phyloP scores from a whole-genome alignment of 2,797 vertebrate species.

The Nyctibius grandis region DNA sequence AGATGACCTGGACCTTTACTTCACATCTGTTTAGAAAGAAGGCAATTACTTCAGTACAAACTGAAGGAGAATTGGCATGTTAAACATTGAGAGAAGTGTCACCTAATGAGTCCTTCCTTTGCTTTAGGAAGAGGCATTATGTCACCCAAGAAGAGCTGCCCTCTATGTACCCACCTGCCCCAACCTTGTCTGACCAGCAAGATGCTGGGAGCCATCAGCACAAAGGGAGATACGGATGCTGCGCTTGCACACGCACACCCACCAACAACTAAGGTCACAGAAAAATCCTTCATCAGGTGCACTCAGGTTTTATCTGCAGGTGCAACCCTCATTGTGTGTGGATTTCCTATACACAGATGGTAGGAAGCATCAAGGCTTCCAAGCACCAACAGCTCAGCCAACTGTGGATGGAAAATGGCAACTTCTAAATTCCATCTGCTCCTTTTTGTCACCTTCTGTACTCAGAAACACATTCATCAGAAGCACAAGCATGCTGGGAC shows the following conservation, averaged over 20 bases:
- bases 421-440: slow-evolving; percentile 15
- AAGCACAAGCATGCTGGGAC: slow-evolving; percentile 20
- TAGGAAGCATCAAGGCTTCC: slow-evolving; percentile 25
- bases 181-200: background rate
- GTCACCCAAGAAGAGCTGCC: background rate
- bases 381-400: slow-evolving; percentile 38
- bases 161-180: background rate
- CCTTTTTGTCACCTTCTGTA: background rate
- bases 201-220: background rate
- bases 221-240: fast-evolving
- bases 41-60: background rate
- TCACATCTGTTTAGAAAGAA: background rate
- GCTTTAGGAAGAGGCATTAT: background rate
- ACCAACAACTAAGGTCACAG: background rate
- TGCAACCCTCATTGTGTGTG: background rate
- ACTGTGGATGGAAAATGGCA: background rate
- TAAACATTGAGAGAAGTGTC: background rate
- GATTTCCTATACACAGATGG: slow-evolving; percentile 20
- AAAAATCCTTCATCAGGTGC: background rate
- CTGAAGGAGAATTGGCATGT: background rate
- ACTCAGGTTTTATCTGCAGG: background rate
- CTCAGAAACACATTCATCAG: slow-evolving; percentile 16
- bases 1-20: background rate
- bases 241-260: fast-evolving
- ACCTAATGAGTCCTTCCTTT: background rate